phyloP scores from a whole-genome alignment of 2,888 invertebrate species.

The Melipona beecheii region DNA sequence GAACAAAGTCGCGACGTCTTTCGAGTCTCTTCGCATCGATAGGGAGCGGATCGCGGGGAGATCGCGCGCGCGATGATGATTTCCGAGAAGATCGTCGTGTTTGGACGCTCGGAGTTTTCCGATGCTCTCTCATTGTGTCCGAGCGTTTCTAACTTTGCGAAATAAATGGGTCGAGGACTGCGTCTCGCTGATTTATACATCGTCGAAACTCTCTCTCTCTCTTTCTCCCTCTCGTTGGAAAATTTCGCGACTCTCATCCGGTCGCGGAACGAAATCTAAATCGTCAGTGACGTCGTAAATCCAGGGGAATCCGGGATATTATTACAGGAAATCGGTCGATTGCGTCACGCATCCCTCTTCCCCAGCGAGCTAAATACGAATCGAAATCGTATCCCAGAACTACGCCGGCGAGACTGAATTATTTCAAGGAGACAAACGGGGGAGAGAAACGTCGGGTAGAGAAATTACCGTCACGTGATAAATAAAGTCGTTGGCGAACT shows the following conservation, averaged over 20 bases:
- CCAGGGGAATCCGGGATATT: slow-evolving; percentile 41
- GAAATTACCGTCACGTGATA: slow-evolving; percentile 19
- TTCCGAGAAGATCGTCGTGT: neutral
- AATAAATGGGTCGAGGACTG: slow-evolving; percentile 61
- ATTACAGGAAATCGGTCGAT: slow-evolving; percentile 63
- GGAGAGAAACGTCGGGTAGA: neutral
- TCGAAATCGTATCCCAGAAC: slow-evolving; percentile 29
- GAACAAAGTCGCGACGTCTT: neutral
- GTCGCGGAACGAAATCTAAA: slow-evolving; percentile 56
- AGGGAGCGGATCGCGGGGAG: neutral
- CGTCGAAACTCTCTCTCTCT: slow-evolving; percentile 44
- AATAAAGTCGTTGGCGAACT: slow-evolving; percentile 16
- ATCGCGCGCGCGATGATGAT: neutral
- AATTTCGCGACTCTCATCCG: slow-evolving; percentile 47
- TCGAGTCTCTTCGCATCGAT: too few relatives aligned
- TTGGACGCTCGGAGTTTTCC: slow-evolving; percentile 11
- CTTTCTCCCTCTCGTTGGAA: neutral
- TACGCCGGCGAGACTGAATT: slow-evolving; percentile 28
- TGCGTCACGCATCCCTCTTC: slow-evolving; percentile 49
- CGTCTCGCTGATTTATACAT: slow-evolving; percentile 50
- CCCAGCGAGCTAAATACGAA: slow-evolving; percentile 13
- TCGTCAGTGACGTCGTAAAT: slow-evolving; percentile 53
- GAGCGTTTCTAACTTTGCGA: slow-evolving; percentile 44
- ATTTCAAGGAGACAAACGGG: slow-evolving; percentile 8
- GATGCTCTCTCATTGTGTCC: slow-evolving; percentile 33